Conservation (phyloP, 1,140 invertebrate species). For the Panagrolaimus sp. region DNA sequence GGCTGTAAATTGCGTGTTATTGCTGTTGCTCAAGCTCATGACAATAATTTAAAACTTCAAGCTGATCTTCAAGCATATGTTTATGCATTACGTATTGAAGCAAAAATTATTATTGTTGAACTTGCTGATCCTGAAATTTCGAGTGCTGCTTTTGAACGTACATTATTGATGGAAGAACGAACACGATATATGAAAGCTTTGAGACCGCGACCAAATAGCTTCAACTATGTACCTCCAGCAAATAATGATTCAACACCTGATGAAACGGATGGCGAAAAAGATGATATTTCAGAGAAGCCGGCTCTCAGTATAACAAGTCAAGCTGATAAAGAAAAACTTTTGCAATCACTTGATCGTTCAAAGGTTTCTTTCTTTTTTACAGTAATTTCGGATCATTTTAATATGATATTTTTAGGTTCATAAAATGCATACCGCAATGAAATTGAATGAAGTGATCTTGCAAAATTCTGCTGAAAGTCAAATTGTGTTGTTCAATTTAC, state of each 20-base stretch:
- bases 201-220: neutral
- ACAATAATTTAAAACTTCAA: conserved; percentile 99
- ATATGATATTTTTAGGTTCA: conserved; percentile 33
- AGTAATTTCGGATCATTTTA: neutral
- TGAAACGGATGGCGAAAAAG: neutral
- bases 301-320: conserved; percentile 24
- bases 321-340: conserved; percentile 38
- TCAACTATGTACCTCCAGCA: neutral
- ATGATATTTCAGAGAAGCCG: neutral
- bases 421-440: conserved; percentile 95
- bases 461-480: conserved; percentile 92
- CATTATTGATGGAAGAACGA: conserved; percentile 96
- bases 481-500: conserved; percentile 93
- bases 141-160: conserved; percentile 95
- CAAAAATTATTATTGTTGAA: conserved; percentile 67
- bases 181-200: conserved; percentile 77
- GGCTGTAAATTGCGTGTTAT: conserved; percentile 97
- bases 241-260: neutral
- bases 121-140: conserved; percentile 82
- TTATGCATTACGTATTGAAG: conserved; percentile 92
- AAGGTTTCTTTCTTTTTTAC: conserved; percentile 26
- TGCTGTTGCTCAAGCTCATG: conserved; percentile 95
- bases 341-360: conserved; percentile 45
- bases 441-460: conserved; percentile 93
- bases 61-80: conserved; percentile 94